Conservation (phyloP, 1,140 invertebrate species). For the Parapsyche elsis region DNA sequence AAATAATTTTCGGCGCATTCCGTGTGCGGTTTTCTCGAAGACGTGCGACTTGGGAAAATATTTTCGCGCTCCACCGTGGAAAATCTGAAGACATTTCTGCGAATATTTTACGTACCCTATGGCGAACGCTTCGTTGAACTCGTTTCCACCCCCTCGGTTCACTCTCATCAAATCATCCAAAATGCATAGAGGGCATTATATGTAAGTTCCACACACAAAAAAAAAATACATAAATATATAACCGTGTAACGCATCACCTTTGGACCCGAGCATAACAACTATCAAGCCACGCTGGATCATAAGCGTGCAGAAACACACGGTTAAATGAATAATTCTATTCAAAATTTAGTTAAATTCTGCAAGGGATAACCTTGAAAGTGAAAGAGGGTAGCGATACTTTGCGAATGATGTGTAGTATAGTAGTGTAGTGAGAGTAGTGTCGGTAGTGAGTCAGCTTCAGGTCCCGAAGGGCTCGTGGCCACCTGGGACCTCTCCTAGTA, state of each 20-base stretch:
- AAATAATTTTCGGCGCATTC: no score
- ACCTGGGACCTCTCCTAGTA: conserved; percentile 44
- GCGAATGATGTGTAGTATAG: conserved; percentile 37
- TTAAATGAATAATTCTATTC: no score
- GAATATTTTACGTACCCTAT: conserved; percentile 3
- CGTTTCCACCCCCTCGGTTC: neutral
- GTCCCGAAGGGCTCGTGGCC: conserved; percentile 38
- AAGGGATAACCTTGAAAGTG: neutral
- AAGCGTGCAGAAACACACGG: conserved; percentile 17
- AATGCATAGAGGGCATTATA: conserved; percentile 38
- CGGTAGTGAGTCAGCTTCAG: conserved; percentile 42
- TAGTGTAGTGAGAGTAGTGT: conserved; percentile 3
- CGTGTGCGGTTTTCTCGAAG: no score
- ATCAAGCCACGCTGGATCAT: conserved; percentile 20
- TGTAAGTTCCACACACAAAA: conserved; percentile 21
- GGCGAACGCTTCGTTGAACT: conserved; percentile 7
- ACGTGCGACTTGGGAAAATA: neutral
- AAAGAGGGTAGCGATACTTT: conserved; percentile 8
- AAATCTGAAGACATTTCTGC: neutral
- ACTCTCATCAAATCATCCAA: conserved; percentile 31
- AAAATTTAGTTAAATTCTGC: no score
- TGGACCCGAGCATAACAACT: conserved; percentile 22
- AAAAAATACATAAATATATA: neutral
- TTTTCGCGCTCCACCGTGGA: neutral
- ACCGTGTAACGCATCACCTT: conserved; percentile 4